A percentile compares a stretch with the other conserved stretches of the same genome.
These are phyloP conservation scores for Galerucella pusilla DNA, from an alignment of 2,888 invertebrate species.

Conservation along the genomic window DNA sequence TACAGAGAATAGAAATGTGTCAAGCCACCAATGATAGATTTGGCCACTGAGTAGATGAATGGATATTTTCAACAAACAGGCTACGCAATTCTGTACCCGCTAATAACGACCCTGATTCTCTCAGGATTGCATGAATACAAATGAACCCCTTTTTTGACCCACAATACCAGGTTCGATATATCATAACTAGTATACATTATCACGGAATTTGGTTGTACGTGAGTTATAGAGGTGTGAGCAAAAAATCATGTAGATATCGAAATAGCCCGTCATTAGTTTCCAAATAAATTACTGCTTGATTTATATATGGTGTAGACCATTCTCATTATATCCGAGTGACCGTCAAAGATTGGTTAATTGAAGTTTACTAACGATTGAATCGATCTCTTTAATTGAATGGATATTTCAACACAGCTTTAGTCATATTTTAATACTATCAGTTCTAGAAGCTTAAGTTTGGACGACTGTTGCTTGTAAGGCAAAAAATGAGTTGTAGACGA, in stretches of 20 bases:
- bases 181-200: constrained; percentile 33
- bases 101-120: constrained; percentile 11
- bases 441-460: too few species aligned
- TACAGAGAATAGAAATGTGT: too few species aligned
- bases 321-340: background rate
- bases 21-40: too few species aligned
- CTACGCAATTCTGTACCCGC: background rate
- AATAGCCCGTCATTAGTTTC: constrained; percentile 2
- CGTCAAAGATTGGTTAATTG: background rate
- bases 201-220: constrained; percentile 25
- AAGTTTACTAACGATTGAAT: too few species aligned
- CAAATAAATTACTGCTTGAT: background rate
- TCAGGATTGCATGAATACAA: constrained; percentile 37
- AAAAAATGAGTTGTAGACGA: too few species aligned
- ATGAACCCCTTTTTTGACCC: constrained; percentile 37
- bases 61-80: background rate
- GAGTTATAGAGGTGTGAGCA: constrained; percentile 21
- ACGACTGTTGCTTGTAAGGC: too few species aligned
- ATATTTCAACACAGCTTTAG: too few species aligned
- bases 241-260: constrained; percentile 22
- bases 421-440: too few species aligned
- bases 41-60: too few species aligned
- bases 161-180: constrained; percentile 35
- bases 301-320: background rate
- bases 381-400: too few species aligned